Evolutionary conservation across 2,113 vertebrate species (phyloP), one percentile per base, ranked within the genome.

Genomic region (Larimichthys crocea): DNA sequence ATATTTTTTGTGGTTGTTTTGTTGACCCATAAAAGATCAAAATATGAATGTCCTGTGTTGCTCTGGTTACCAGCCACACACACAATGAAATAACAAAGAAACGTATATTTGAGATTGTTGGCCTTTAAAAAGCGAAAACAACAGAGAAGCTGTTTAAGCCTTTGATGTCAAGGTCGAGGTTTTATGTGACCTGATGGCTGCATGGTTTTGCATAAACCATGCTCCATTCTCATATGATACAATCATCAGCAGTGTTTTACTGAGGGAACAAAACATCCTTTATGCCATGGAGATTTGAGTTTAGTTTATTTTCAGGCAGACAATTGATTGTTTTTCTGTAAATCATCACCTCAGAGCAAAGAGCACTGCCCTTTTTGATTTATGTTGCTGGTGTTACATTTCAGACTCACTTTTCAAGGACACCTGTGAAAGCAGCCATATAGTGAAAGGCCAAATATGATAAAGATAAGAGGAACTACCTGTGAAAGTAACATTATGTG

Each of bases 331-430:
- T 26, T 65, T 0, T 50, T 68, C 70, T 71, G 57, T 79, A 86
- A 88, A 84, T 89, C 57, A 81, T 80, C 81, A 74, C 53, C 82
- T 78, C 19, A 78, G 46, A 80, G 61, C 50, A 77, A 76, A 69
- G 35, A 68, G 35, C 20, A 4, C 17, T 49, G 53, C 19, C 26
- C 24, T 24, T 69, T 24, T 64, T 74, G 67, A 79, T 86, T 83
- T 72, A 85, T 80, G 19, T 55, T 50, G 26, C 24, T 40, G 17
- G 22, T 48, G 20, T 60, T 4, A 31, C 12, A 35, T 53, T 70
- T 74, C 71, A 29, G 5, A 29, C 26, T 11, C 35, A 40, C 26
- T 66, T 74, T 63, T 63, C 62, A 61, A 76, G 63, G 74, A 74
- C 26, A 40, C 44, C 11, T 19, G 16, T 65, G 48, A 11, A 85